These are phyloP conservation scores for Cryptoprocta ferox DNA, from an alignment of 2,797 vertebrate genomes.

Conservation along the genomic window DNA sequence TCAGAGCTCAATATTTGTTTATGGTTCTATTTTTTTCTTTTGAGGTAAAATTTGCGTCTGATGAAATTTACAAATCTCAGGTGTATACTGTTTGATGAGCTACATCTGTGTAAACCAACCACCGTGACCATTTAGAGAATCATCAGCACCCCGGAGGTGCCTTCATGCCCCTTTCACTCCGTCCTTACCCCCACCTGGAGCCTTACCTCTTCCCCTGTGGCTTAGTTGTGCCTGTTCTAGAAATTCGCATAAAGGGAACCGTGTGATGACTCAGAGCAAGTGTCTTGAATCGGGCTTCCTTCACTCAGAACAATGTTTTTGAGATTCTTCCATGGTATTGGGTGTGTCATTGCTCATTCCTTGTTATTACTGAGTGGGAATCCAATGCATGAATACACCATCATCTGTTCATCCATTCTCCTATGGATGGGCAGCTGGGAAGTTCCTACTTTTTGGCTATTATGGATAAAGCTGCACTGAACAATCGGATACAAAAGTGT, in stretches of 20 bases:
- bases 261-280: no score
- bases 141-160: neutral
- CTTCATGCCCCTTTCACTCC: neutral
- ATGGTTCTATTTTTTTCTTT: neutral
- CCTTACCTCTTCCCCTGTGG: neutral
- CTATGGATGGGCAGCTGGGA: neutral
- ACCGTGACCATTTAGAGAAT: neutral
- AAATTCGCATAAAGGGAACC: neutral
- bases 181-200: neutral
- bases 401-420: neutral
- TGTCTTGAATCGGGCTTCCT: neutral
- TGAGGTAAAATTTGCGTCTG: constrained; percentile 39
- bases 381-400: no score
- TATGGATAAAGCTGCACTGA: neutral
- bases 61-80: neutral
- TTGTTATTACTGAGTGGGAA: neutral
- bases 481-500: neutral
- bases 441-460: neutral
- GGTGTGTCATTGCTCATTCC: neutral
- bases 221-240: neutral
- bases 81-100: neutral
- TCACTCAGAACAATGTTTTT: neutral
- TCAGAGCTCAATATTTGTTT: constrained; percentile 38
- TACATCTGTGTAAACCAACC: neutral
- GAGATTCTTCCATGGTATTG: neutral